phyloP scores from a whole-genome alignment of 2,888 invertebrate species.

The Mayetiola destructor region DNA sequence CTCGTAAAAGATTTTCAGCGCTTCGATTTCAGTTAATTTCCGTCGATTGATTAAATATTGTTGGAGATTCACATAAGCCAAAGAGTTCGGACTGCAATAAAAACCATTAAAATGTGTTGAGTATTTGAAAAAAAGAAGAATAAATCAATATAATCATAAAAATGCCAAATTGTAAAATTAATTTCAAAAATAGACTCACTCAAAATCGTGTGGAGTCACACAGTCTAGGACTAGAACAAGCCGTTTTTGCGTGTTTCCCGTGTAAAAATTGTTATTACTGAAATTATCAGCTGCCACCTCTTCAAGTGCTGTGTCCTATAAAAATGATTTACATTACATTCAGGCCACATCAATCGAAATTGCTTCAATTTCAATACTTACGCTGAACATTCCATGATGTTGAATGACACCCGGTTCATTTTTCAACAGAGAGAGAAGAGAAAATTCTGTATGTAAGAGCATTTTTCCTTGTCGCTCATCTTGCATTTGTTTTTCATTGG shows the following conservation, averaged over 20 bases:
- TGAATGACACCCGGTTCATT: conserved; percentile 59
- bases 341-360: neutral
- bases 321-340: neutral
- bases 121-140: neutral
- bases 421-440: conserved; percentile 50
- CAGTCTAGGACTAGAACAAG: conserved; percentile 60
- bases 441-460: conserved; percentile 62
- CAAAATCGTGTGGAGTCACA: conserved; percentile 51
- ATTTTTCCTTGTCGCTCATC: conserved; percentile 66
- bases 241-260: conserved; percentile 43
- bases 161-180: neutral
- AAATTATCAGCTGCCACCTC: conserved; percentile 40
- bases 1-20: conserved; percentile 57
- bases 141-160: neutral
- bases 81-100: conserved; percentile 37
- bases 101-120: conserved; percentile 3
- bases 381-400: conserved; percentile 63
- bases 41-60: conserved; percentile 64
- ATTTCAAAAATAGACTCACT: conserved; percentile 16
- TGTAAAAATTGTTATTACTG: conserved; percentile 33
- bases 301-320: conserved; percentile 54
- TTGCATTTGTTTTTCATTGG: conserved; percentile 41
- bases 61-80: conserved; percentile 51
- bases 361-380: no score
- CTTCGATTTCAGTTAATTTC: conserved; percentile 57